phyloP scores from a whole-genome alignment of 2,797 vertebrate genomes.

The Cichlasoma orientale region DNA sequence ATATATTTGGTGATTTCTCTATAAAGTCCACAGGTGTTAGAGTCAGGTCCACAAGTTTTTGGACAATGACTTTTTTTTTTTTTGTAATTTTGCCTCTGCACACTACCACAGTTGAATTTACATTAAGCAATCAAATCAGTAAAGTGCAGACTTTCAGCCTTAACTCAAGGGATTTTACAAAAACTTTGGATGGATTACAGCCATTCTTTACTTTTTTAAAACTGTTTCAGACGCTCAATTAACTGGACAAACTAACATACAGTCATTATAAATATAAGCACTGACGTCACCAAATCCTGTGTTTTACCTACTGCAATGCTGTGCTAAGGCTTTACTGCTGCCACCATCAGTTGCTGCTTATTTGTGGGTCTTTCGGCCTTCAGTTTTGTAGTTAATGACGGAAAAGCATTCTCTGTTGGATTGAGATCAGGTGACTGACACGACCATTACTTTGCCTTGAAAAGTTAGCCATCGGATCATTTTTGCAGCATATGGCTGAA shows the following conservation, averaged over 20 bases:
- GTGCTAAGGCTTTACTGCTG: neutral
- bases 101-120: neutral
- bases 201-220: neutral
- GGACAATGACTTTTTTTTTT: neutral
- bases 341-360: neutral
- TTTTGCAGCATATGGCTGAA: neutral
- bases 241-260: neutral
- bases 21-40: no score
- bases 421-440: neutral
- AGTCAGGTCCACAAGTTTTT: fast-evolving
- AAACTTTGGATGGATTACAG: neutral
- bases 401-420: neutral
- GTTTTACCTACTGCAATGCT: neutral
- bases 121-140: fast-evolving
- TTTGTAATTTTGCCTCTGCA: neutral
- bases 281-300: neutral
- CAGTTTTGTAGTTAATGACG: neutral
- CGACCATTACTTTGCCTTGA: neutral
- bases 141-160: neutral
- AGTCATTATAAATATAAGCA: no score
- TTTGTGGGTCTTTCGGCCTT: neutral
- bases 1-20: neutral
- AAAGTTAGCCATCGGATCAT: neutral
- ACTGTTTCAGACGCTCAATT: neutral
- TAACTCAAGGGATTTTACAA: neutral